Base-by-base conservation (phyloP, 2,113 vertebrate genomes). In the Apistogramma diplotaenia region DNA sequence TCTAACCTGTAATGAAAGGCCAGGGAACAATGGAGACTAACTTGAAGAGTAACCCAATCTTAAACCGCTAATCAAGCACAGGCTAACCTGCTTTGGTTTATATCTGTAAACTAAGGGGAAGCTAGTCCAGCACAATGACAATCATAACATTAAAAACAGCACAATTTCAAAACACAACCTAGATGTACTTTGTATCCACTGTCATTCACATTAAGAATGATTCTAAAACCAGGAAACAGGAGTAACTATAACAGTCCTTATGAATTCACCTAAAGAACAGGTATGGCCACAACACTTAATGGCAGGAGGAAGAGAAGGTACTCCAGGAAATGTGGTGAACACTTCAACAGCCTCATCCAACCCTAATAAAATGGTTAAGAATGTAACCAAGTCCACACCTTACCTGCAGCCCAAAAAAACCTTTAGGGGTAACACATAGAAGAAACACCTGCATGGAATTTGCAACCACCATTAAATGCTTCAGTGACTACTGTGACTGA, bases 1-100 rank as follows among this genome's bases (percentile, higher is more conserved):
- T 97, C 97, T 97, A 97, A 96, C 94, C 96, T 95, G 95, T 95
- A 96, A 95, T 97, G 96, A 96, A 97, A 96, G 96, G 95, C 96
- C 96, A 94, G 94, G 84, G 95, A 96, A 98, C 97, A 98, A 98
- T 96, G 95, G 96, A 92, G 67, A 82, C 76, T 87, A 96, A 94
- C 93, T 95, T 95, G 93, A 96, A 96, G 95, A 96, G 96, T 96
- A 98, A 98, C 94, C 95, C 92, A 95, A 98, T 95, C 96, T 96
- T 96, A 97, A 97, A 96, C 95, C 97, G 96, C 95, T 95, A 94
- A 96, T 96, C 95, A 96, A 96, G 96, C 95, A 95, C 94, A 95
- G 95, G 94, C 95, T 93, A 96, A 95, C 94, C 95, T 95, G 94
- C 95, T 95, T 94, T 95, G 95, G 95, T 94, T 95, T 94, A 93